Percentiles rank a stretch among this genome's conserved stretches.
Evolutionary conservation across 2,797 vertebrate genomes (phyloP).

Genomic region (Coreius guichenoti): DNA sequence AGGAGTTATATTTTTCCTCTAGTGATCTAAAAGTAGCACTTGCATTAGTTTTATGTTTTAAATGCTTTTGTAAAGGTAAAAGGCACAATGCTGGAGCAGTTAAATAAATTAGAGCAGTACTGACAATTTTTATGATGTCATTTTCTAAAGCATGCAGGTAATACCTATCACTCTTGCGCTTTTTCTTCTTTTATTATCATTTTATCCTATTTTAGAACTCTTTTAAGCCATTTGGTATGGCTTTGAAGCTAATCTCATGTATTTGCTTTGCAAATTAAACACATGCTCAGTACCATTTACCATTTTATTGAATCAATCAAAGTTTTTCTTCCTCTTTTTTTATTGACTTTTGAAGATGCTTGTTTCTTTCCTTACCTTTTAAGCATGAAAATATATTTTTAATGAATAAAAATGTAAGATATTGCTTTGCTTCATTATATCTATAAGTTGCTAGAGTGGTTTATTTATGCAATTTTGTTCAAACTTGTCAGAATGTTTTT

Average conservation of each 20-base stretch:
- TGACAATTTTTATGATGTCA: slow-evolving; percentile 54
- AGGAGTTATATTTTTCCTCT: background rate
- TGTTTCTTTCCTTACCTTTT: slow-evolving; percentile 49
- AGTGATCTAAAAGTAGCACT: background rate
- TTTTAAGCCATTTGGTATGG: slow-evolving; percentile 62
- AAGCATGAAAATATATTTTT: slow-evolving; percentile 48
- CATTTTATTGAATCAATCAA: slow-evolving; percentile 77
- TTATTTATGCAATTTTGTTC: background rate
- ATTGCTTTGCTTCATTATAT: slow-evolving; percentile 31
- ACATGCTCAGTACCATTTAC: slow-evolving; percentile 72
- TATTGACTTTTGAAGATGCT: slow-evolving; percentile 62
- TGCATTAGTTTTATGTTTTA: background rate
- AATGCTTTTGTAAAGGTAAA: slow-evolving; percentile 9
- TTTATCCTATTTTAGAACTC: slow-evolving; percentile 60
- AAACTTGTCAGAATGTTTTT: background rate
- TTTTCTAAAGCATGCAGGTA: slow-evolving; percentile 75
- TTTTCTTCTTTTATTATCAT: slow-evolving; percentile 67
- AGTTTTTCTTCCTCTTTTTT: slow-evolving; percentile 60
- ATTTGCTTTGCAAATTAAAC: slow-evolving; percentile 83
- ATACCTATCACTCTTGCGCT: slow-evolving; percentile 60
- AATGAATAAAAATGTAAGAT: slow-evolving; percentile 35
- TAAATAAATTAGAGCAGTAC: background rate
- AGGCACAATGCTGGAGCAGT: slow-evolving; percentile 24
- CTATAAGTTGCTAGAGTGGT: slow-evolving; percentile 9
- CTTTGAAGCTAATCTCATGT: slow-evolving; percentile 75